Base-by-base conservation (phyloP, 2,797 vertebrate species). In the Sitta carolinensis region DNA sequence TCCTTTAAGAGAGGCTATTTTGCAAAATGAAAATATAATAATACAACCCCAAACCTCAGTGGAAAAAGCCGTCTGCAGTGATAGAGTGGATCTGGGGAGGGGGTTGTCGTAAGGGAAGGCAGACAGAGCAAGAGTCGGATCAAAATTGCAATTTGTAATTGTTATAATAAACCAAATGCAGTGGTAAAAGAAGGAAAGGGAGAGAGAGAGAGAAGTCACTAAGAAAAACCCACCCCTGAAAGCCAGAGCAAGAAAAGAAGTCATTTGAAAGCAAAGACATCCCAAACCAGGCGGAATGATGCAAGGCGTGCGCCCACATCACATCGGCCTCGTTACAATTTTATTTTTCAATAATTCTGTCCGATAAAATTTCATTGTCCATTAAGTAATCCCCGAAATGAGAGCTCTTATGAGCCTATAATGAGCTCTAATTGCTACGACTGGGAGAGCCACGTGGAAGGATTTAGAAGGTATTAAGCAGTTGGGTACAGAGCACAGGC, bases 371-470 rank as follows among this genome's bases (percentile, higher is more conserved):
- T 98, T 99, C 98, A 99, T 99, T 98, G 98, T 98, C 98, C 98
- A 98, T 99, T 98, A 98, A 99, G 98, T 99, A 99, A 99, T 99
- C 99, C 99, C 98, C 98, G 97, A 99, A 99, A 99, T 98, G 98
- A 99, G 98, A 98, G 96, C 98, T 98, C 98, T 99, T 99, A 99
- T 99, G 99, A 99, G 99, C 98, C 98, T 99, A 98, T 99, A 99
- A 99, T 99, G 99, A 99, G 98, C 98, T 98, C 98, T 99, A 99
- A 99, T 99, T 99, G 99, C 98, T 97, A 98, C 97, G 98, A 98
- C 98, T 98, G 97, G 98, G 98, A 98, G 98, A 98, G 99, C 98
- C 99, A 99, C 99, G 99, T 99, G 99, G 99, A 99, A 99, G 98
- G 99, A 98, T 99, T 99, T 99, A 99, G 98, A 98, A 94, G 98